These are phyloP conservation scores for Drosophila peninsularis DNA, from an alignment of 2,888 invertebrate species.

Conservation along the genomic window DNA sequence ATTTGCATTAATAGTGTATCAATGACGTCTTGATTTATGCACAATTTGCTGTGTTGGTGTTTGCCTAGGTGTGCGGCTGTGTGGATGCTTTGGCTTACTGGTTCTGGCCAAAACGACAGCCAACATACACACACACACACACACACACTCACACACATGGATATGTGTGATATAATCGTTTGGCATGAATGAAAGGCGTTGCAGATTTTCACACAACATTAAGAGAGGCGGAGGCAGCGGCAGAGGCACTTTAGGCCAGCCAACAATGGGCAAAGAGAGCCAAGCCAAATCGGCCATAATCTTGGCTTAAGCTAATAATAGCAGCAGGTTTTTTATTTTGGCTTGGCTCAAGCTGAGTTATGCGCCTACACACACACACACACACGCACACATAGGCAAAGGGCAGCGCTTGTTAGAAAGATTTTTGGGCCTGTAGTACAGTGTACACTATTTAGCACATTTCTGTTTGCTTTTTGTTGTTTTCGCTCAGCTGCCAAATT, in stretches of 20 bases:
- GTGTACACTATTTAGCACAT: constrained; percentile 47
- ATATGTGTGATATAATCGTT: constrained; percentile 68
- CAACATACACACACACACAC: constrained; percentile 62
- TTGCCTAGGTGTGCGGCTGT: constrained; percentile 28
- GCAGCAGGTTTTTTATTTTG: constrained; percentile 72
- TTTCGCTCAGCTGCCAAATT: constrained; percentile 43
- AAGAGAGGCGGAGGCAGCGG: constrained; percentile 14
- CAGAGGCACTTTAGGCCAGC: background rate
- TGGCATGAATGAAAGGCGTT: constrained; percentile 76
- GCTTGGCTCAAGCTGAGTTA: constrained; percentile 58
- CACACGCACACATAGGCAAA: constrained; percentile 28
- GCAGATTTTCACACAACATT: constrained; percentile 72
- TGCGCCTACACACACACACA: constrained; percentile 65
- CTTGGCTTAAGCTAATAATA: constrained; percentile 79
- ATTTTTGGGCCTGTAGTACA: constrained; percentile 34
- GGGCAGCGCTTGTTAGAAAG: constrained; percentile 52
- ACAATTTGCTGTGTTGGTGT: constrained; percentile 34
- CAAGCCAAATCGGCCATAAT: constrained; percentile 70
- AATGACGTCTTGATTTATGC: constrained; percentile 60
- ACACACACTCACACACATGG: constrained; percentile 18
- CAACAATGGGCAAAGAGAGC: constrained; percentile 51
- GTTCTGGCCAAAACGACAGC: constrained; percentile 72
- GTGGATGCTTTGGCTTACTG: constrained; percentile 48
- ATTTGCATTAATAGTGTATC: constrained; percentile 56
- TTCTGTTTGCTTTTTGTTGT: constrained; percentile 29